These are phyloP conservation scores for Cosmorhoe ocellata DNA, from an alignment of 2,888 invertebrate species.

Conservation along the genomic window DNA sequence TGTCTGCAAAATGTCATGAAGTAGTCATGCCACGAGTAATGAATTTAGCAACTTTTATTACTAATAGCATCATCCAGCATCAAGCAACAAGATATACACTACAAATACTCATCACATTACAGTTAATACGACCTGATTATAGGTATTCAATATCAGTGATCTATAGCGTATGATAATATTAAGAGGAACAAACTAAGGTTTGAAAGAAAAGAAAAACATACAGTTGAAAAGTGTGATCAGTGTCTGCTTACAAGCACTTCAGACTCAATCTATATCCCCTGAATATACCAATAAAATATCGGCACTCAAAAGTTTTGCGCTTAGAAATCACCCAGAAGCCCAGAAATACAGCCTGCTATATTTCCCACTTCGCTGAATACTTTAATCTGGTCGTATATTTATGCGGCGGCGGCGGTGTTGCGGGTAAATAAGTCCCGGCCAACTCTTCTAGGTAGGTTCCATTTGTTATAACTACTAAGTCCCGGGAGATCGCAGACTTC, in stretches of 20 bases:
- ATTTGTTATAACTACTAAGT: constrained; percentile 70
- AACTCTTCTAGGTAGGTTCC: constrained; percentile 65
- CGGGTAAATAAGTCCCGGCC: constrained; percentile 62
- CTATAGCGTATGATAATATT: no score
- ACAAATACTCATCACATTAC: no score
- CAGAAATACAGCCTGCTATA: constrained; percentile 51
- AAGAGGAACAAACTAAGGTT: no score
- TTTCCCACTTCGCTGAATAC: constrained; percentile 60
- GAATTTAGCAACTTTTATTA: no score
- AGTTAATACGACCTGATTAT: no score
- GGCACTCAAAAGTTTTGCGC: constrained; percentile 41
- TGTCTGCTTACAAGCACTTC: constrained; percentile 2
- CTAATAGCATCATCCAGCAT: no score
- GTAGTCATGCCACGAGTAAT: no score
- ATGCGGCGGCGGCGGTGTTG: constrained; percentile 55
- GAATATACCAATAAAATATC: constrained; percentile 21
- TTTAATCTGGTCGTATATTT: constrained; percentile 67
- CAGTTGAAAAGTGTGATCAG: constrained; percentile 7
- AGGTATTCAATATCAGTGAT: no score
- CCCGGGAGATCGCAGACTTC: constrained; percentile 50
- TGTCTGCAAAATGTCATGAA: no score
- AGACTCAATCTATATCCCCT: constrained; percentile 13
- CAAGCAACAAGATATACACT: no score
- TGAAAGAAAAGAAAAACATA: no score
- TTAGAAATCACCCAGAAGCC: constrained; percentile 48